Conservation (phyloP, 2,113 vertebrate genomes). For the Spea multiplicata region DNA sequence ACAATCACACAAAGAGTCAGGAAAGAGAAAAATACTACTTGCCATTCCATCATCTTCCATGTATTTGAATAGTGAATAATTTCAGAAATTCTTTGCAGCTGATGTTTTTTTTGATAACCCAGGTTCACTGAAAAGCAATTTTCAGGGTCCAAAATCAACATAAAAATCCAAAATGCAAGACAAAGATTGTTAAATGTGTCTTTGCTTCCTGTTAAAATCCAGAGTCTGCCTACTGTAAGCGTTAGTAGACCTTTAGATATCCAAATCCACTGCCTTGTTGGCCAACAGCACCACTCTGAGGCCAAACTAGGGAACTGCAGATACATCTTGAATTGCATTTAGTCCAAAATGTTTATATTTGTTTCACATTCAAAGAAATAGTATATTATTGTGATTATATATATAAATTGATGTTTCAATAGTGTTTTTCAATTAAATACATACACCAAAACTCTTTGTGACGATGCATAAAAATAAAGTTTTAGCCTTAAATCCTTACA, state of each 20-base stretch:
- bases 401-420: too few species aligned
- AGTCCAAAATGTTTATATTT: too few species aligned
- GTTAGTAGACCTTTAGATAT: background rate
- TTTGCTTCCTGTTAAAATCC: background rate
- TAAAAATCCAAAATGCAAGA: background rate
- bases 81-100: background rate
- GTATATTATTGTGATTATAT: too few species aligned
- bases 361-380: too few species aligned
- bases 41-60: constrained; percentile 28
- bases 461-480: too few species aligned
- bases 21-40: constrained; percentile 55
- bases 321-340: background rate
- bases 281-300: constrained; percentile 16
- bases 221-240: background rate
- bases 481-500: too few species aligned
- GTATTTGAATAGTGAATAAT: background rate
- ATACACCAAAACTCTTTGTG: too few species aligned
- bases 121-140: background rate
- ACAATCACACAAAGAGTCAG: constrained; percentile 12
- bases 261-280: background rate
- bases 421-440: too few species aligned
- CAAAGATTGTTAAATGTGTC: background rate
- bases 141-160: background rate
- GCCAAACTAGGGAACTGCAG: background rate
- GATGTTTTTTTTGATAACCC: too few species aligned